Conservation (phyloP, 1,140 invertebrate species). For the Leptinotarsa texana region DNA sequence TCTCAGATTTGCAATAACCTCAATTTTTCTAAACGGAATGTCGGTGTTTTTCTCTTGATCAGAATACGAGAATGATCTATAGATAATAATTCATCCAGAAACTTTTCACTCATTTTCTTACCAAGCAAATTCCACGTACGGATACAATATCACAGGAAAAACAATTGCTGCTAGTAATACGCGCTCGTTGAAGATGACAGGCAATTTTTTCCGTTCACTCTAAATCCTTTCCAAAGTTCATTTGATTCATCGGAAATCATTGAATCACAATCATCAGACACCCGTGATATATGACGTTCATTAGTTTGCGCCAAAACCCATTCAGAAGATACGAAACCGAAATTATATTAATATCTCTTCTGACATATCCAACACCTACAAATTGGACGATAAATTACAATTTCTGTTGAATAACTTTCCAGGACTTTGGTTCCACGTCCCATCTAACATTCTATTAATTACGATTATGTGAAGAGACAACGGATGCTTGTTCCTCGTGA, state of each 20-base stretch:
- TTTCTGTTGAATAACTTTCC: slow-evolving; percentile 6
- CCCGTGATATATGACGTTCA: neutral
- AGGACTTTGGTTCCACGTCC: neutral
- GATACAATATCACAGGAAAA: too few species aligned
- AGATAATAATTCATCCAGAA: too few species aligned
- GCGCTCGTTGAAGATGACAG: neutral
- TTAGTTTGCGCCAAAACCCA: neutral
- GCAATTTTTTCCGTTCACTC: neutral
- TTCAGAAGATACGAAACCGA: neutral
- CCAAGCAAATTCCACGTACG: too few species aligned
- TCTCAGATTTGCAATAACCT: too few species aligned
- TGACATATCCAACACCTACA: slow-evolving; percentile 4
- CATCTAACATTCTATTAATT: neutral
- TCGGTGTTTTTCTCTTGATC: too few species aligned
- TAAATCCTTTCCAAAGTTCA: neutral
- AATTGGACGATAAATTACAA: slow-evolving; percentile 7
- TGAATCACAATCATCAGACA: neutral
- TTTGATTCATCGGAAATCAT: neutral
- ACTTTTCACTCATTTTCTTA: too few species aligned
- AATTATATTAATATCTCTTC: slow-evolving; percentile 1
- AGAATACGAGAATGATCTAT: too few species aligned
- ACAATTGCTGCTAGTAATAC: too few species aligned
- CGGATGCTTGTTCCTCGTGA: neutral
- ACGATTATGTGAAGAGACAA: neutral
- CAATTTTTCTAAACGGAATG: too few species aligned